A percentile compares a stretch with the other conserved stretches of the same genome.
Evolutionary conservation across 2,113 vertebrate genomes (phyloP).

Genomic region (Bagarius yarrelli): DNA sequence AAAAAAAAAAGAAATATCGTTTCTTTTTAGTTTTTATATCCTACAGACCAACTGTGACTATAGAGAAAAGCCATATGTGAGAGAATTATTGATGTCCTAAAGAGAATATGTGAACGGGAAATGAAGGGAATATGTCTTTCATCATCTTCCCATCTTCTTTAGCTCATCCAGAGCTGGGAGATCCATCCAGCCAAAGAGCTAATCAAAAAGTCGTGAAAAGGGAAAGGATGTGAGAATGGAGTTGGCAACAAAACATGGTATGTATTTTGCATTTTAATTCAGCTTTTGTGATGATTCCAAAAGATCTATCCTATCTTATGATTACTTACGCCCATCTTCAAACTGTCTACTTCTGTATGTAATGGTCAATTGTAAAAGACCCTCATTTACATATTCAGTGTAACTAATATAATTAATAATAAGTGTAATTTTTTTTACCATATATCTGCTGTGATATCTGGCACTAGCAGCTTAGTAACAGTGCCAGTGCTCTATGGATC

Average conservation of each 20-base stretch:
- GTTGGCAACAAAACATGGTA: neutral
- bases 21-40: conserved; percentile 9
- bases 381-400: too few species aligned
- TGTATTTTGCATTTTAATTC: conserved; percentile 6
- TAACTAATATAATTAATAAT: too few species aligned
- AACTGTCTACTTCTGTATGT: neutral
- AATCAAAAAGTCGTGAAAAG: conserved; percentile 36
- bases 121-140: conserved; percentile 41
- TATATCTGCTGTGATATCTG: too few species aligned
- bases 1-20: neutral
- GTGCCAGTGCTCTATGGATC: too few species aligned
- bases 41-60: neutral
- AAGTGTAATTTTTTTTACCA: too few species aligned
- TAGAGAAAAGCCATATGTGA: conserved; percentile 22
- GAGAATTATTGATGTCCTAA: conserved; percentile 42
- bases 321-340: neutral
- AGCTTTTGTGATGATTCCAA: neutral
- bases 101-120: conserved; percentile 45
- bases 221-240: neutral
- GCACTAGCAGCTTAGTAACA: too few species aligned
- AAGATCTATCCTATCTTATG: neutral
- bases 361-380: neutral
- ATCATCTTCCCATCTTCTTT: conserved; percentile 37
- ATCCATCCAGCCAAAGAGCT: conserved; percentile 26
- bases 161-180: conserved; percentile 32